Base-by-base conservation (phyloP, 2,113 vertebrate species). In the Tragelaphus imberbis region DNA sequence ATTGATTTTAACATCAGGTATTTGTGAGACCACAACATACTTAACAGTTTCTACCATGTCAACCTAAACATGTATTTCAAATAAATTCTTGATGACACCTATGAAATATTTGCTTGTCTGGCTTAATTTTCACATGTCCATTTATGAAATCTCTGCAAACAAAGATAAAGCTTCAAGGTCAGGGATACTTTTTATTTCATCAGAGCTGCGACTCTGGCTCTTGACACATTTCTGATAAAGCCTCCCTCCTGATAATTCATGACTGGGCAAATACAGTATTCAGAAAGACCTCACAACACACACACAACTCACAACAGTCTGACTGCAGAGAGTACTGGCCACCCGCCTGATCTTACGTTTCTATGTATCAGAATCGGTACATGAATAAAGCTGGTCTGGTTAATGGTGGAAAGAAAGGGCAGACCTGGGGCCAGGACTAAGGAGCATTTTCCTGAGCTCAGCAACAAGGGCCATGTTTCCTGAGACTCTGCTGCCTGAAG, bases 181-280 rank as follows among this genome's bases (percentile, higher is more conserved):
- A 96, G 40, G 11, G 51, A 68, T 30, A 65, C 30, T 84, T 91
- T 49, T 91, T 49, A 79, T 33, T 63, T 77, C 71, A 81, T 90
- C 59, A 49, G 40, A 81, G 56, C 51, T 65, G 25, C n/a, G 61
- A 55, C 63, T 96, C 51, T 33, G 85, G 36, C 84, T 88, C 65
- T 81, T 85, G 80, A 55, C 59, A 75, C 21, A 51, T n/a, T 97
- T 90, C 86, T 93, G 92, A 87, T 94, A 97, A 97, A 95, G 91
- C n/a, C 80, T 90, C 87, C 58, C 97, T 97, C 68, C 84, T 21
- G 6, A 3, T 77, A 88, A 81, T 14, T 71, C 63, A 84, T 6
- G 36, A 61, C 36, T 90, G 40, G 30, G 12, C 23, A 94, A 96
- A 96, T 17, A 75, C 4, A 86, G 33, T 53, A 55, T 88, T 92